These are phyloP conservation scores for Leguminivora glycinivorella DNA, from an alignment of 1,140 invertebrate species.

Conservation along the genomic window DNA sequence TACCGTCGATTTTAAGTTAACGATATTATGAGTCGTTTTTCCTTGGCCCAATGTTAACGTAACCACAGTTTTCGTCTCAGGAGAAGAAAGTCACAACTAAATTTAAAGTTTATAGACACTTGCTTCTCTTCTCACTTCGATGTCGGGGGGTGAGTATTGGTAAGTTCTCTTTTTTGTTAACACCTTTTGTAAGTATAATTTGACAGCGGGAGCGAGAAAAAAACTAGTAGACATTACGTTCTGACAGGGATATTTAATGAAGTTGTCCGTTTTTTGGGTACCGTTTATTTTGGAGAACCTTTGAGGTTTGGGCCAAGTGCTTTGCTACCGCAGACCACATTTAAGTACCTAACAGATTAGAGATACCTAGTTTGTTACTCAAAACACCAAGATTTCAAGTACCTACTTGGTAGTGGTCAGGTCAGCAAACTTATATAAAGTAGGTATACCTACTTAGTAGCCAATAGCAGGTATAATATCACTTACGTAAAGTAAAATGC, in stretches of 20 bases:
- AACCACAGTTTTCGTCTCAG: neutral
- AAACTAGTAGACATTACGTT: constrained; percentile 71
- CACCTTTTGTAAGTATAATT: constrained; percentile 78
- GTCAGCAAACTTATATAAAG: too few species aligned
- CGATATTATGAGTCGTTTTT: neutral
- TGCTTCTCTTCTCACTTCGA: neutral
- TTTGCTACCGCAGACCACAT: too few species aligned
- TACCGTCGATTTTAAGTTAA: neutral
- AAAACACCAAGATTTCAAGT: too few species aligned
- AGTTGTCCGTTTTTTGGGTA: constrained; percentile 65
- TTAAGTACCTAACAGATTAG: neutral
- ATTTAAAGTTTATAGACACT: neutral
- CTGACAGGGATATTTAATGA: constrained; percentile 78
- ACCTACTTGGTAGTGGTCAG: too few species aligned
- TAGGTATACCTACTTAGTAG: too few species aligned
- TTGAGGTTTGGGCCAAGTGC: neutral
- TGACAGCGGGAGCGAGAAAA: constrained; percentile 75
- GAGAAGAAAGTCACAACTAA: neutral
- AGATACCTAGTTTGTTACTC: neutral
- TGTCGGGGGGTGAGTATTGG: constrained; percentile 31
- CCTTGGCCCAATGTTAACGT: neutral
- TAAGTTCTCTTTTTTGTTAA: constrained; percentile 72
- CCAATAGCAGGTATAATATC: too few species aligned
- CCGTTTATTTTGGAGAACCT: neutral
- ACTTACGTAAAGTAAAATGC: too few species aligned